Evolutionary conservation across 2,797 vertebrate species (phyloP), one percentile per base, ranked within the genome.

Genomic region (Denticeps clupeoides): DNA sequence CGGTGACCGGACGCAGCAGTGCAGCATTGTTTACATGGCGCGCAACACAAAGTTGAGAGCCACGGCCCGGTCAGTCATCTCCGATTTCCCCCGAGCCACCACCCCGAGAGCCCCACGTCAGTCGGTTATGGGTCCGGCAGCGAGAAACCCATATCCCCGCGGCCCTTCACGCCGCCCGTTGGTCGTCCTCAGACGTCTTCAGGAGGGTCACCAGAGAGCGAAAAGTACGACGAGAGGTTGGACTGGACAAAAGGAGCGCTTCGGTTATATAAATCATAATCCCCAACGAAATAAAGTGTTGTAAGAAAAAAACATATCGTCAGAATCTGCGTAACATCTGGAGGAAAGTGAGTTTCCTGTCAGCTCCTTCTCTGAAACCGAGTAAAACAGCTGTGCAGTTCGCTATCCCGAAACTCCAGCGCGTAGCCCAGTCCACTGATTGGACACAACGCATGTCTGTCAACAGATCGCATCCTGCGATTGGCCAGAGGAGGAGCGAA

Each of bases 301-400:
- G 24, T 35, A n/a, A n/a, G n/a, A n/a, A n/a, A n/a, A n/a, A n/a
- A n/a, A n/a, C n/a, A n/a, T n/a, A 44, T 48, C 18, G 51, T 40
- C 48, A 43, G 7, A 23, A 22, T 19, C 49, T 35, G 29, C 49
- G 42, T 48, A 49, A 57, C 47, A 49, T 29, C 31, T 37, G n/a
- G 41, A 24, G 40, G 10, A 32, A 38, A 16, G 13, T 35, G 38
- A 35, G 35, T 38, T 38, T 38, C 35, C 35, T 38, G 35, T 43
- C 45, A 21, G 21, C 38, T 19, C 15, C 12, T 41, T 56, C 55
- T 40, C 56, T 32, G 26, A 63, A 70, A 63, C 59, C 48, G 41
- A 69, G 55, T 47, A 51, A 58, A 69, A 68, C 78, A 75, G 77
- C 77, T 77, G 77, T 70, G 60, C 63, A 55, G 62, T 69, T 72